Evolutionary conservation across 2,113 vertebrate genomes (phyloP).

Genomic region (Barnardius zonarius): DNA sequence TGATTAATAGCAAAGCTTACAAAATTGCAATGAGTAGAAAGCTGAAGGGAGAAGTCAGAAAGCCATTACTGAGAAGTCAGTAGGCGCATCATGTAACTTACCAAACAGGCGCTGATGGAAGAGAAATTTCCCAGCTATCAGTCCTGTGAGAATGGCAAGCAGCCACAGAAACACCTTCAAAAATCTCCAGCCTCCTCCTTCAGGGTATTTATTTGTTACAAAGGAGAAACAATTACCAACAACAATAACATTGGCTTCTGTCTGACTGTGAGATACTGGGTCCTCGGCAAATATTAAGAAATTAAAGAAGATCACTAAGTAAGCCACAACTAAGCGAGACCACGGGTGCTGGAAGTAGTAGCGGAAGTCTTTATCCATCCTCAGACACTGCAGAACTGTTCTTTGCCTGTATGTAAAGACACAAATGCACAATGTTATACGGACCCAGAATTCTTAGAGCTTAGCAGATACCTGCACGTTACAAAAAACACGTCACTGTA

Average conservation of each 20-base stretch:
- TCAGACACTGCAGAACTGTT: slow-evolving; percentile 68
- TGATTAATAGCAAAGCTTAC: neutral
- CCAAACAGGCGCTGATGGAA: slow-evolving; percentile 95
- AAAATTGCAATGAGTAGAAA: neutral
- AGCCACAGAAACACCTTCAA: slow-evolving; percentile 94
- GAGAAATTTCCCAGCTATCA: slow-evolving; percentile 93
- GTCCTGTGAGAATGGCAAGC: slow-evolving; percentile 87
- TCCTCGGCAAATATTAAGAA: slow-evolving; percentile 98
- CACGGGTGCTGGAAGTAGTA: slow-evolving; percentile 99
- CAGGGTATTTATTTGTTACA: slow-evolving; percentile 94
- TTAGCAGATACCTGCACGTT: neutral
- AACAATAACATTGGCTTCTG: slow-evolving; percentile 93
- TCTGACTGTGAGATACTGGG: slow-evolving; percentile 96
- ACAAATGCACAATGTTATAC: neutral
- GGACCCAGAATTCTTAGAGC: neutral
- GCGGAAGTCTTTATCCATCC: slow-evolving; percentile 91
- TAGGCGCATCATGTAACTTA: slow-evolving; percentile 73
- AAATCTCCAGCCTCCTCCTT: slow-evolving; percentile 86
- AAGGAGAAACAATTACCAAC: slow-evolving; percentile 99
- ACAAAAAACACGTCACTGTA: neutral
- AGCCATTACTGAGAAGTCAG: neutral
- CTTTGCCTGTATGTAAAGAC: slow-evolving; percentile 72
- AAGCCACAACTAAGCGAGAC: slow-evolving; percentile 94
- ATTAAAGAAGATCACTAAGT: slow-evolving; percentile 97
- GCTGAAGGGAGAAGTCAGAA: neutral